phyloP scores from a whole-genome alignment of 2,888 invertebrate genomes.

The Microdon myrmicae region DNA sequence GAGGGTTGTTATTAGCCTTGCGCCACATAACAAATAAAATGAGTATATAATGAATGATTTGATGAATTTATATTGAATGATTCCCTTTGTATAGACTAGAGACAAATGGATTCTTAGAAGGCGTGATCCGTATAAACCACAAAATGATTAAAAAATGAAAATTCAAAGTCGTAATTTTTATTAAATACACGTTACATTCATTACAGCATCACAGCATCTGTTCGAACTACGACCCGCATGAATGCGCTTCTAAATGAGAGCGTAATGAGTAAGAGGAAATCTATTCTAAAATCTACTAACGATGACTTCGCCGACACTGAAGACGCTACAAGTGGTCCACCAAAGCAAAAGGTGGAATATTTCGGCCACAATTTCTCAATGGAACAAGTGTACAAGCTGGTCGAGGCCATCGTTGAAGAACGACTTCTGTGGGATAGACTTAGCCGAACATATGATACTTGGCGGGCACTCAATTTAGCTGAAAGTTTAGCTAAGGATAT shows the following conservation, averaged over 20 bases:
- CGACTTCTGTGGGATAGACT: constrained; percentile 65
- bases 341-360: constrained; percentile 61
- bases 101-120: no score
- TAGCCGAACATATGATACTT: constrained; percentile 65
- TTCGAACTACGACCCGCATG: constrained; percentile 65
- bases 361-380: constrained; percentile 63
- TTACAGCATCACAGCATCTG: constrained; percentile 64
- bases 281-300: constrained; percentile 31
- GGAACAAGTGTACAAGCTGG: constrained; percentile 64
- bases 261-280: constrained; percentile 57
- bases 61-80: no score
- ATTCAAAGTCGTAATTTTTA: no score
- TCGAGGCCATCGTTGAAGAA: constrained; percentile 63
- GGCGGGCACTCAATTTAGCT: constrained; percentile 63
- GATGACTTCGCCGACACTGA: constrained; percentile 50
- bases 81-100: no score
- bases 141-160: no score
- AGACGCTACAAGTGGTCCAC: constrained; percentile 54
- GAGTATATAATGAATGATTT: no score
- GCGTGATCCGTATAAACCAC: no score
- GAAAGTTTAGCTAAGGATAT: constrained; percentile 63
- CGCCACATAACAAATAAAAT: no score
- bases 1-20: no score
- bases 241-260: constrained; percentile 65
- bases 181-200: background rate